These are phyloP conservation scores for Synchiropus splendidus DNA, from an alignment of 2,113 vertebrate genomes.

Conservation along the genomic window DNA sequence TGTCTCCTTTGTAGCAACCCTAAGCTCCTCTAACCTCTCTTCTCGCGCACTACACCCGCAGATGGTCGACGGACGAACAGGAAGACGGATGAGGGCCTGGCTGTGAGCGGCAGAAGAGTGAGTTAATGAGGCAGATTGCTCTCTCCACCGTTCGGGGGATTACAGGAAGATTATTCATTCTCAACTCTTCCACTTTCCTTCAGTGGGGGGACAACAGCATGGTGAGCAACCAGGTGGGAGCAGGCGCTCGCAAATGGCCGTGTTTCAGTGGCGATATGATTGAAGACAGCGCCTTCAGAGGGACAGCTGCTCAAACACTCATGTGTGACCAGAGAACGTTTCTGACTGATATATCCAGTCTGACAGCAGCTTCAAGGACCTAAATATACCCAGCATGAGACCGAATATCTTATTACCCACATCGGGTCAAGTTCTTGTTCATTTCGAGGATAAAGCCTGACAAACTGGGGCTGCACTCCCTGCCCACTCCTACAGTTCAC, in stretches of 20 bases:
- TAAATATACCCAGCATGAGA: slow-evolving; percentile 26
- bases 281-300: slow-evolving; percentile 23
- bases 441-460: background rate
- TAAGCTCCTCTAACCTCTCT: slow-evolving; percentile 21
- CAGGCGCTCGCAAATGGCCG: background rate
- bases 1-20: slow-evolving; percentile 28
- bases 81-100: slow-evolving; percentile 35
- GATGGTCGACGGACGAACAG: slow-evolving; percentile 22
- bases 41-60: slow-evolving; percentile 9
- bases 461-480: slow-evolving; percentile 3
- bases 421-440: background rate
- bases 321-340: slow-evolving; percentile 8
- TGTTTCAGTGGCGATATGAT: slow-evolving; percentile 32
- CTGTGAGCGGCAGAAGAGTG: slow-evolving; percentile 15
- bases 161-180: slow-evolving; percentile 50
- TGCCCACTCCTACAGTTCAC: background rate
- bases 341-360: slow-evolving; percentile 19
- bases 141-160: slow-evolving; percentile 37
- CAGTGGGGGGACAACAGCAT: slow-evolving; percentile 6
- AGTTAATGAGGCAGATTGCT: slow-evolving; percentile 56
- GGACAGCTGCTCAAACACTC: slow-evolving; percentile 37
- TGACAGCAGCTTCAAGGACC: slow-evolving; percentile 24
- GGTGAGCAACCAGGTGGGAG: slow-evolving; percentile 1
- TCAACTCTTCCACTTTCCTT: slow-evolving; percentile 20
- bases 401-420: slow-evolving; percentile 24